A percentile compares a stretch with the other conserved stretches of the same genome.
Conservation (phyloP, 2,888 invertebrate genomes). For the Drosophila mayaguana region DNA sequence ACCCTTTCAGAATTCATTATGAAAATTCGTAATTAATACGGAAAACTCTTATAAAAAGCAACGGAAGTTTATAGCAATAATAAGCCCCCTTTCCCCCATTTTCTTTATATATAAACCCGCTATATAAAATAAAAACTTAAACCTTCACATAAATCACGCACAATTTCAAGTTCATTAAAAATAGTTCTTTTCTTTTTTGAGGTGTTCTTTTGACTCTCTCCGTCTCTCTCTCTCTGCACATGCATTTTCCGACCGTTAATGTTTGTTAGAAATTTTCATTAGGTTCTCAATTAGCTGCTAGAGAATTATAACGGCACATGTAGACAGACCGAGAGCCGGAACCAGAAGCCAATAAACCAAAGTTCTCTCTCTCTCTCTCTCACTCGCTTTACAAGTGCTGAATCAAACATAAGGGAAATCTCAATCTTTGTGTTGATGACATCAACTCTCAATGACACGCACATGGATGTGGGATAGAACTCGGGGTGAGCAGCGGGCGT, state of each 20-base stretch:
- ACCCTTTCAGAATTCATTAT: not conserved
- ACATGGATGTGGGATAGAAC: conserved; percentile 7
- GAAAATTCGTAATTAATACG: not conserved
- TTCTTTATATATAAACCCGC: not conserved
- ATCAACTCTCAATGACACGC: conserved; percentile 59
- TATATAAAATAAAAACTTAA: conserved; percentile 35
- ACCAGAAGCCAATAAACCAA: conserved; percentile 57
- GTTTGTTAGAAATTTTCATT: conserved; percentile 67
- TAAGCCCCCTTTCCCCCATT: conserved; percentile 16
- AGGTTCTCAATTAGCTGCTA: conserved; percentile 66
- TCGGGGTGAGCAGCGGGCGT: not conserved
- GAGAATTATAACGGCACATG: conserved; percentile 65
- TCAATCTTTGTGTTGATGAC: conserved; percentile 53
- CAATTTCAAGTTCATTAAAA: conserved; percentile 53
- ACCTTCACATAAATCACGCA: conserved; percentile 32
- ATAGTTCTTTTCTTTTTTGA: conserved; percentile 25
- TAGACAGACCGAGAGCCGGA: conserved; percentile 54
- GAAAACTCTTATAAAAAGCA: conserved; percentile 10
- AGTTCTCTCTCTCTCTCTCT: conserved; percentile 8
- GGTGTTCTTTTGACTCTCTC: not conserved
- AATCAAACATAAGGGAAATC: conserved; percentile 38
- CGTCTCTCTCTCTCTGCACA: conserved; percentile 1
- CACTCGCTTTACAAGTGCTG: conserved; percentile 1
- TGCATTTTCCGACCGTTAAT: conserved; percentile 64
- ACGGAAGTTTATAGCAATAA: conserved; percentile 39